Evolutionary conservation across 2,797 vertebrate genomes (phyloP), one percentile per base, ranked within the genome.

Genomic region (Glyptemys insculpta): DNA sequence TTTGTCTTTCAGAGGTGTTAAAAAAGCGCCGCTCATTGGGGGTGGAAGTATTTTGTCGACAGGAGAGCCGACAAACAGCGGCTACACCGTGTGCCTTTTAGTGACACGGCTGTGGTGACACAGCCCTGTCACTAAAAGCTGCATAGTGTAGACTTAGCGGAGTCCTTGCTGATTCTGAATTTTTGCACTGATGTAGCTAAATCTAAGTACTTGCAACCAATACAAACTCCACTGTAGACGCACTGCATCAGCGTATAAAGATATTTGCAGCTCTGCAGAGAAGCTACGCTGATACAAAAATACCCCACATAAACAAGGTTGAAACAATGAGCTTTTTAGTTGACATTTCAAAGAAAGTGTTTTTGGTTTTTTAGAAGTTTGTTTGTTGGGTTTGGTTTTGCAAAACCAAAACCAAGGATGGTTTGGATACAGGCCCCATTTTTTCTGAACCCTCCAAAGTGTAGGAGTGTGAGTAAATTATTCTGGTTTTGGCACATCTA

Each of bases 401-500:
- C 10, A 72, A 72, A 72, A 72, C 19, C 68, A 41, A 72, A 72
- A 12, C 68, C 68, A 41, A 72, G n/a, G 37, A 72, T 72, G 68
- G 68, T 72, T 72, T 72, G 68, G 68, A 72, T 37, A 72, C n/a
- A 72, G n/a, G n/a, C 10, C 37, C 68, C 10, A 68, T 41, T 72
- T 72, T 37, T 72, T 72, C 37, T 41, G 37, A 72, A 41, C 23
- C 37, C 19, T 23, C 68, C 68, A 72, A 37, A 68, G 19, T 41
- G 37, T 25, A 95, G 41, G 44, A 59, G 72, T 93, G 94, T 37
- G 84, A 90, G n/a, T 47, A 83, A 90, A 88, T 81, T 87, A 79
- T 84, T 91, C 94, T 90, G 57, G 54, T 91, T 97, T 95, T 94
- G 4, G 10, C 91, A 92, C 80, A 86, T 44, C 52, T 23, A 62